Evolutionary conservation across 1,140 invertebrate genomes (phyloP).

Genomic region (Habropoda laboriosa): DNA sequence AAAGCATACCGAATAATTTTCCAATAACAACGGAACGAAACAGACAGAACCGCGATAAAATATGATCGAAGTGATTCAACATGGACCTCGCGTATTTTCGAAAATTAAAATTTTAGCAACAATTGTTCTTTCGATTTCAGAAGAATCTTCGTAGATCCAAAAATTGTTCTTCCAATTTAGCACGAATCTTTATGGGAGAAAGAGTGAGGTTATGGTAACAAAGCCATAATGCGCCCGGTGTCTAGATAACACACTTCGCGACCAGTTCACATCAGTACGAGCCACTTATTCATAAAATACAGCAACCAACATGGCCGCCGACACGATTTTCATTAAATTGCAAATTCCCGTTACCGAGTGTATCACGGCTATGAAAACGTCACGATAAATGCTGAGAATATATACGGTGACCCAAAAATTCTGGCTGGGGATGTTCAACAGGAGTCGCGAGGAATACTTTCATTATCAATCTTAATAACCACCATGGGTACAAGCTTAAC

Average conservation of each 20-base stretch:
- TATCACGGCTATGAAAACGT: neutral
- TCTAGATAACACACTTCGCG: neutral
- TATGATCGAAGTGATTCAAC: too few relatives aligned
- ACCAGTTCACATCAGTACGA: neutral
- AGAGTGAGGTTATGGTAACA: too few relatives aligned
- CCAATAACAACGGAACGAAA: neutral
- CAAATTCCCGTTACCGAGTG: neutral
- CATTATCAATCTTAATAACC: neutral
- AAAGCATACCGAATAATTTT: neutral
- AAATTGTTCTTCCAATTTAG: too few relatives aligned
- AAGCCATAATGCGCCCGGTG: too few relatives aligned
- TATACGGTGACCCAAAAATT: conserved; percentile 19
- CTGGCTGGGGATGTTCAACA: neutral
- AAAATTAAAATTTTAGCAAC: too few relatives aligned
- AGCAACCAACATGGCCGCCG: neutral
- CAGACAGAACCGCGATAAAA: too few relatives aligned
- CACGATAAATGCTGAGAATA: conserved; percentile 5
- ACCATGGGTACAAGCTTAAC: neutral
- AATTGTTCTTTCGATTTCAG: too few relatives aligned
- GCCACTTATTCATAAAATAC: neutral
- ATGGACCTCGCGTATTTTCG: too few relatives aligned
- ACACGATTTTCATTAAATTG: neutral
- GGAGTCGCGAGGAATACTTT: neutral
- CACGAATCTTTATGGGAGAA: too few relatives aligned
- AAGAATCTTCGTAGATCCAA: too few relatives aligned